phyloP scores from a whole-genome alignment of 2,888 invertebrate species.

The Agrotis exclamationis region DNA sequence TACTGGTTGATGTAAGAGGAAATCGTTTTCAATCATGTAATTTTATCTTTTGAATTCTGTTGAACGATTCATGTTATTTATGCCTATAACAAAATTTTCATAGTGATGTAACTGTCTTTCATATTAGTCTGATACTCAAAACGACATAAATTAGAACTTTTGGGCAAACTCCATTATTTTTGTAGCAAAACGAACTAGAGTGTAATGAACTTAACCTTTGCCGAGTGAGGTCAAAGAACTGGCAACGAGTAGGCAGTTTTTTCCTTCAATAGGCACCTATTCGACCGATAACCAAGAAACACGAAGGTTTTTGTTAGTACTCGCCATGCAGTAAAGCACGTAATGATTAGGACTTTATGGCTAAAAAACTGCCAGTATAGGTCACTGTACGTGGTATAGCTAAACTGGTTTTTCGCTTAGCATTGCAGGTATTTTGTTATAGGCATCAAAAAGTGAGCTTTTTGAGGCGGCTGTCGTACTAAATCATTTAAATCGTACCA shows the following conservation, averaged over 20 bases:
- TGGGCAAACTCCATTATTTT: no score
- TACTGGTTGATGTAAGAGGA: constrained; percentile 41
- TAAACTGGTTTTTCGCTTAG: background rate
- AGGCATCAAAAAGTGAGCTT: background rate
- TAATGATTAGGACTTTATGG: background rate
- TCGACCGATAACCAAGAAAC: constrained; percentile 23
- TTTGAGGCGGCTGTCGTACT: no score
- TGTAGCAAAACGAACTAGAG: constrained; percentile 20
- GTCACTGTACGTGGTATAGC: constrained; percentile 20
- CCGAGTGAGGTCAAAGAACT: constrained; percentile 26
- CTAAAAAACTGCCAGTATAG: background rate
- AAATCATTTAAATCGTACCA: no score
- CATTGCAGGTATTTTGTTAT: background rate
- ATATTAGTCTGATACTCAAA: background rate
- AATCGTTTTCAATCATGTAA: constrained; percentile 30
- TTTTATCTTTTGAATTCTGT: constrained; percentile 3
- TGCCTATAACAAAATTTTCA: no score
- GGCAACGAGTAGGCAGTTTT: constrained; percentile 1
- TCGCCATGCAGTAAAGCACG: background rate
- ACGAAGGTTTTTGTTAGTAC: constrained; percentile 13
- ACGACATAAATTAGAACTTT: background rate
- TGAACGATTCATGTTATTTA: background rate
- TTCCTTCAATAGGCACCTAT: constrained; percentile 3
- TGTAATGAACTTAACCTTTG: constrained; percentile 47
- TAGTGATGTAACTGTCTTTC: background rate